Conservation (phyloP, 2,888 invertebrate species). For the Euclidia mi region DNA sequence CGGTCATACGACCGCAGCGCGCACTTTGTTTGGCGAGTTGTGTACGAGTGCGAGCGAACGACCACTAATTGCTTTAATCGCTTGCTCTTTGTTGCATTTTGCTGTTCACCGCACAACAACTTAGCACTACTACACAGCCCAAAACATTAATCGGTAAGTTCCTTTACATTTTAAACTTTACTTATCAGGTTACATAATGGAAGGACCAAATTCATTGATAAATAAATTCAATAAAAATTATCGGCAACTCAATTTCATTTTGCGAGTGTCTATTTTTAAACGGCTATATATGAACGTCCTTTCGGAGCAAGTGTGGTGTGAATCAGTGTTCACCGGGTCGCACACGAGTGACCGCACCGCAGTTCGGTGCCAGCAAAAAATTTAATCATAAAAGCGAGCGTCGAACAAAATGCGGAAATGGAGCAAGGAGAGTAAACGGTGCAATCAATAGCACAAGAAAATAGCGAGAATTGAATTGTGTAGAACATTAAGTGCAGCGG, state of each 20-base stretch:
- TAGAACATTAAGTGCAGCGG: conserved; percentile 4
- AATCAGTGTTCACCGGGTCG: conserved; percentile 17
- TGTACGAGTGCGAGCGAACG: conserved; percentile 10
- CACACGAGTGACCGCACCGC: conserved; percentile 10
- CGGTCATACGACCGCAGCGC: conserved; percentile 15
- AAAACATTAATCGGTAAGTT: conserved; percentile 15
- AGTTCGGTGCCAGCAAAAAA: conserved; percentile 10
- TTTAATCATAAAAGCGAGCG: conserved; percentile 22
- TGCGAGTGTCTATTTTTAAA: neutral
- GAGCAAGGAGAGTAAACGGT: neutral
- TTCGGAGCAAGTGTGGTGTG: conserved; percentile 3
- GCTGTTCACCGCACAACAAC: conserved; percentile 13
- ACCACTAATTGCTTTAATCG: conserved; percentile 63
- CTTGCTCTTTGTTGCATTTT: conserved; percentile 60
- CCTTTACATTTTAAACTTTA: conserved; percentile 8
- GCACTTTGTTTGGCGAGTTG: conserved; percentile 40
- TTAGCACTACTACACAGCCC: conserved; percentile 2
- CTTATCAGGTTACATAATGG: too few species aligned
- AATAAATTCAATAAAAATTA: neutral
- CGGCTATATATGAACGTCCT: neutral
- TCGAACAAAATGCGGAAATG: conserved; percentile 6
- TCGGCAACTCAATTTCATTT: neutral
- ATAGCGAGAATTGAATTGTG: conserved; percentile 19
- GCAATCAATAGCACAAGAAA: conserved; percentile 21
- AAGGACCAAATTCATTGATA: too few species aligned